Percentiles rank a stretch among this genome's conserved stretches.
Evolutionary conservation across 2,113 vertebrate species (phyloP).

Genomic region (Apistogramma diplotaenia): DNA sequence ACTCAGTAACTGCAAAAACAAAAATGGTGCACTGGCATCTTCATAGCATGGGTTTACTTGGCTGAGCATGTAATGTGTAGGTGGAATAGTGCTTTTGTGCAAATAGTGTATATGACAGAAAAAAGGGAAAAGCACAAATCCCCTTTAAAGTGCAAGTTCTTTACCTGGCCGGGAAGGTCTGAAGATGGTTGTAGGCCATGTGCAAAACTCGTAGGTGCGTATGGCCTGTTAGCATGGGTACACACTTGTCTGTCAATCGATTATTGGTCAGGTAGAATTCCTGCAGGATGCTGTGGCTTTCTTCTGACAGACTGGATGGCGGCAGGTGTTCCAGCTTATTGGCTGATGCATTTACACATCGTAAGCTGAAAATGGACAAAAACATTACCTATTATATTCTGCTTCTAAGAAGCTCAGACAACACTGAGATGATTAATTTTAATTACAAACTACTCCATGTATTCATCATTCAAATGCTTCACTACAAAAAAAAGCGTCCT

Average conservation of each 20-base stretch:
- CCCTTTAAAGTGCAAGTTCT: background rate
- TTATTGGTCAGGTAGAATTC: slow-evolving; percentile 97
- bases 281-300: slow-evolving; percentile 90
- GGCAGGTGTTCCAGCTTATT: slow-evolving; percentile 95
- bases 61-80: background rate
- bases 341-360: slow-evolving; percentile 92
- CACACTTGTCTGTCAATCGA: slow-evolving; percentile 93
- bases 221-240: slow-evolving; percentile 91
- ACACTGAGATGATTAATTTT: background rate
- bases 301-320: slow-evolving; percentile 90
- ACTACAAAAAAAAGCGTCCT: background rate
- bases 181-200: slow-evolving; percentile 95
- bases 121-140: background rate
- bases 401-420: background rate
- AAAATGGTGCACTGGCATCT: background rate
- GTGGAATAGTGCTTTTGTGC: background rate
- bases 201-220: slow-evolving; percentile 90
- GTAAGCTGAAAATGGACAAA: slow-evolving; percentile 78
- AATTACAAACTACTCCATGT: background rate
- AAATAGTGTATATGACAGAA: background rate
- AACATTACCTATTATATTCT: background rate
- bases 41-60: background rate
- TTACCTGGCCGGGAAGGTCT: slow-evolving; percentile 96
- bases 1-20: background rate
- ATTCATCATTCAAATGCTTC: background rate